Percentiles rank a stretch among this genome's conserved stretches.
Evolutionary conservation across 2,888 invertebrate species (phyloP).

Genomic region (Apomyelois bistriatella): DNA sequence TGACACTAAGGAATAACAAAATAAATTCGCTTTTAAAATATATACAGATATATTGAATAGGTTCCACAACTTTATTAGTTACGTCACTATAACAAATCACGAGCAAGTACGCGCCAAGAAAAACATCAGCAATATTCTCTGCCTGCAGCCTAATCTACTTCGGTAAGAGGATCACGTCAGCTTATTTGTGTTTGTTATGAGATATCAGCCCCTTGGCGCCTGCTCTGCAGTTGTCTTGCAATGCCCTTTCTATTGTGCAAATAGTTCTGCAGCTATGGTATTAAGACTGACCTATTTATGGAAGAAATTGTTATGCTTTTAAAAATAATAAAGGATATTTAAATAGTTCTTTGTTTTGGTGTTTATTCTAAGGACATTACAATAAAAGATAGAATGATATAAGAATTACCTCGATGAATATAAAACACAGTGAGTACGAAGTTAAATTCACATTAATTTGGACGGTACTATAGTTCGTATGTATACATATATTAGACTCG

Average conservation of each 20-base stretch:
- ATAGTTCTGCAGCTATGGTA: background rate
- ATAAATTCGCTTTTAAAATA: too few relatives aligned
- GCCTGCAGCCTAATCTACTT: conserved; percentile 53
- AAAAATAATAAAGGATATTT: too few relatives aligned
- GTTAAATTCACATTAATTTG: too few relatives aligned
- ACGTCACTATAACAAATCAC: background rate
- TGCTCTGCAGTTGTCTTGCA: conserved; percentile 33
- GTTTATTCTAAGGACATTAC: too few relatives aligned
- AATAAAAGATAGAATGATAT: too few relatives aligned
- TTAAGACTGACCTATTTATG: background rate
- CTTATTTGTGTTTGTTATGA: conserved; percentile 78
- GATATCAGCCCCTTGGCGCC: conserved; percentile 62
- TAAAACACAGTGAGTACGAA: too few relatives aligned
- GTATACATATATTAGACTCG: background rate
- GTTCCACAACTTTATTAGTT: too few relatives aligned
- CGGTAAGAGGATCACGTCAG: conserved; percentile 77
- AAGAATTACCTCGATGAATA: too few relatives aligned
- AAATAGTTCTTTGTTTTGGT: too few relatives aligned
- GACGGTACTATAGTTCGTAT: too few relatives aligned
- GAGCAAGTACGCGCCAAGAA: background rate
- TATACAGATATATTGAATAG: too few relatives aligned
- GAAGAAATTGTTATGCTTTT: background rate
- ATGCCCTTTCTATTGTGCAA: conserved; percentile 8
- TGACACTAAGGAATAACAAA: too few relatives aligned
- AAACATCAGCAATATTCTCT: conserved; percentile 16